phyloP scores from a whole-genome alignment of 2,888 invertebrate genomes.

The Cyaniris semiargus region DNA sequence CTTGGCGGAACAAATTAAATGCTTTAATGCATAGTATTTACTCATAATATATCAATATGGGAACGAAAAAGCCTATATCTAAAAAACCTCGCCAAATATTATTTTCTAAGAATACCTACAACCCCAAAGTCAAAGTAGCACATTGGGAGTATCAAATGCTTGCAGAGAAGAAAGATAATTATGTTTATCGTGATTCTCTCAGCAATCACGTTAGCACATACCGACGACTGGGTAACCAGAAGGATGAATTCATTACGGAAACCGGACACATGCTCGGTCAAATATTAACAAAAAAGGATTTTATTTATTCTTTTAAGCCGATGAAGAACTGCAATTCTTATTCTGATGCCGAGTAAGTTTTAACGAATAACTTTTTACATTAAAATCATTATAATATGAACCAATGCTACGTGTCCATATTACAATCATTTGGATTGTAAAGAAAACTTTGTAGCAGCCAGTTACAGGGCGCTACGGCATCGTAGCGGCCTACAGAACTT shows the following conservation, averaged over 20 bases:
- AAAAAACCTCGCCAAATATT: slow-evolving; percentile 73
- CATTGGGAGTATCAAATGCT: slow-evolving; percentile 69
- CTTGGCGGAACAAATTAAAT: background rate
- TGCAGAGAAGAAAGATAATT: slow-evolving; percentile 72
- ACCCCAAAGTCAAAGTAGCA: slow-evolving; percentile 64
- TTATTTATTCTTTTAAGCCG: slow-evolving; percentile 67
- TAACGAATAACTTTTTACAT: background rate
- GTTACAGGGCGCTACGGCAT: slow-evolving; percentile 50
- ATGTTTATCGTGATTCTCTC: slow-evolving; percentile 68
- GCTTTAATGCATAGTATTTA: background rate
- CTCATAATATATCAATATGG: slow-evolving; percentile 46
- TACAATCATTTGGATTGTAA: too few species aligned
- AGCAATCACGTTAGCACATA: slow-evolving; percentile 76
- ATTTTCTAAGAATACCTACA: slow-evolving; percentile 69
- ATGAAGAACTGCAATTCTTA: slow-evolving; percentile 74
- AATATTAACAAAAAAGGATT: slow-evolving; percentile 64
- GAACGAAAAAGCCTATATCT: slow-evolving; percentile 58
- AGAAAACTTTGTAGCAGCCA: background rate
- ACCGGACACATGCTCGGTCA: slow-evolving; percentile 73
- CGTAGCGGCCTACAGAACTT: slow-evolving; percentile 47
- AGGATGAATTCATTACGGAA: slow-evolving; percentile 65
- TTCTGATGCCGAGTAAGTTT: slow-evolving; percentile 67
- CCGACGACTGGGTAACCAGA: slow-evolving; percentile 63
- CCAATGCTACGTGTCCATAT: background rate
- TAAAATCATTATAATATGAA: background rate